Evolutionary conservation across 2,797 vertebrate genomes (phyloP).

Genomic region (Hemibagrus guttatus): DNA sequence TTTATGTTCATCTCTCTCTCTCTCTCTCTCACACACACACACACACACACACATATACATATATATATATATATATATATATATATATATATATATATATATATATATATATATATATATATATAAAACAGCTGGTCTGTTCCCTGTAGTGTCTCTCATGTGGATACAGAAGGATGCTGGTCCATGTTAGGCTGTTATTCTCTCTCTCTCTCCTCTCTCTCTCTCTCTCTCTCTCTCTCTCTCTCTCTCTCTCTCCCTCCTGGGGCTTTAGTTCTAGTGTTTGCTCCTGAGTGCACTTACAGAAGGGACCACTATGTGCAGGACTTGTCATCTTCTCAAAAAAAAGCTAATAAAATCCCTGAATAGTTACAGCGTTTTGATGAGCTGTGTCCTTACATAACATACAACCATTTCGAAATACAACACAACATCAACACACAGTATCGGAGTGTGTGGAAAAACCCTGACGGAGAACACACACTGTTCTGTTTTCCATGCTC

Average conservation of each 20-base stretch:
- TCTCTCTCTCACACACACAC: neutral
- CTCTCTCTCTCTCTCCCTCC: neutral
- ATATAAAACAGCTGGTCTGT: slow-evolving; percentile 10
- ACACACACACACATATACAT: neutral
- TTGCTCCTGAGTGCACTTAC: neutral
- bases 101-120: neutral
- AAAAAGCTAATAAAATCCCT: neutral
- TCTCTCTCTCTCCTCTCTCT: slow-evolving; percentile 3
- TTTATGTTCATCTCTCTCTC: slow-evolving; percentile 4
- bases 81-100: neutral
- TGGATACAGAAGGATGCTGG: slow-evolving; percentile 11
- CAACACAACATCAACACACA: neutral
- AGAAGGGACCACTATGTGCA: neutral
- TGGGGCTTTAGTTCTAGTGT: neutral
- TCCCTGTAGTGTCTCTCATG: slow-evolving; percentile 19
- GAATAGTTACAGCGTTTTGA: neutral
- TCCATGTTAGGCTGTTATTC: neutral
- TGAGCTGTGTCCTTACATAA: neutral
- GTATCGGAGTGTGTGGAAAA: neutral
- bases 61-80: neutral
- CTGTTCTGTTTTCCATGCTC: neutral
- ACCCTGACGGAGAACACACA: neutral
- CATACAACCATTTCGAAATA: neutral
- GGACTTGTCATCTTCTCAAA: neutral
- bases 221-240: neutral